Base-by-base conservation (phyloP, 1,140 invertebrate species). In the Drosophila kikkawai region DNA sequence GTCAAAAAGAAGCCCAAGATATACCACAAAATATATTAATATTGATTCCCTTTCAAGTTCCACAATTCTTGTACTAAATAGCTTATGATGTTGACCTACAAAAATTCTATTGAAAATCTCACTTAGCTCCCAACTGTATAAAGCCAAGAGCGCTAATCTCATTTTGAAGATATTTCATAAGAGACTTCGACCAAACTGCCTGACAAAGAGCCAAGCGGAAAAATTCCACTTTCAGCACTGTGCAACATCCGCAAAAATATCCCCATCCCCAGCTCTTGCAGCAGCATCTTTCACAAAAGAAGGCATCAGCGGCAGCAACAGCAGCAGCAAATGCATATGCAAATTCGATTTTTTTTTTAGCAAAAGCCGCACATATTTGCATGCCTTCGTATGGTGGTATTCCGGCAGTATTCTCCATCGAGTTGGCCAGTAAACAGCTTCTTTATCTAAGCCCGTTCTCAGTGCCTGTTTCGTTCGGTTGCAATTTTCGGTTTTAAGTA, bases 401-500 rank as follows among this genome's bases (percentile, higher is more conserved):
- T 17, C 32, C 42, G 19, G 29, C 12, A 2, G 26, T 29, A 39
- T 56, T 42, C 39, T 59, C 29, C 56, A 47, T 11, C 55, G 45
- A 41, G 29, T 56, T 65, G 48, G 58, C 32, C 57, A 51, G 84
- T 78, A 90, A 90, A 80, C 74, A 84, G 77, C 74, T 88, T 78
- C 84, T 80, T 87, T 87, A 87, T 81, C 84, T 81, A 84, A 75
- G 64, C 58, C 85, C 81, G 66, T 80, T 80, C 51, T 60, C 34
- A 7, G 26, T 73, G 44, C 55, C n/a, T 19, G 65, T 45, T 56
- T 32, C 34, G 53, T 70, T 45, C 34, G 59, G 66, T 53, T 57
- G 74, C 65, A 84, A 87, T 87, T 88, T 87, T 90, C 80, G 67
- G 65, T 69, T 80, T 75, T 75, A 88, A 84, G 80, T 88, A 88